These are phyloP conservation scores for Agelas oroides DNA, from an alignment of 37 sponge, comb jelly and placozoan species.

Conservation along the genomic window DNA sequence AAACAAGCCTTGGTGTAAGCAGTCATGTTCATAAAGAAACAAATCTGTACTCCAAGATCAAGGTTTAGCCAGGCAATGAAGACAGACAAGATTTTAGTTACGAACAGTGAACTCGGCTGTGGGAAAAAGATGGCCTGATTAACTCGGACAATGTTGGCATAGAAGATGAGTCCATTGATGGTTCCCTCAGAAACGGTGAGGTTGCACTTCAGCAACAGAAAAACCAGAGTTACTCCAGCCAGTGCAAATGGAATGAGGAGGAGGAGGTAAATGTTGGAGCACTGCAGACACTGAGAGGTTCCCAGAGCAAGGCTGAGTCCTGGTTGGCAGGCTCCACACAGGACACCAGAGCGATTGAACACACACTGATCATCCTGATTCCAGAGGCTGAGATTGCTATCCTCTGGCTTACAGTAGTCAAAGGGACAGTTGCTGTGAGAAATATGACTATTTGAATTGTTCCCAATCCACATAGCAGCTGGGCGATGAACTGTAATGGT, in stretches of 20 bases:
- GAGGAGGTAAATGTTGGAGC: background rate
- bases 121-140: slow-evolving; percentile 18
- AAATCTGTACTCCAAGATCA: slow-evolving; percentile 19
- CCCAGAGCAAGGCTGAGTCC: no score
- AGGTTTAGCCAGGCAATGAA: slow-evolving; percentile 31
- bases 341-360: background rate
- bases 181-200: background rate
- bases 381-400: background rate
- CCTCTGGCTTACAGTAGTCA: slow-evolving; percentile 2
- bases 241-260: no score
- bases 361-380: slow-evolving; percentile 1
- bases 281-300: no score
- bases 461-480: background rate
- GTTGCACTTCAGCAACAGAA: no score
- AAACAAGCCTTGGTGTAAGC: no score
- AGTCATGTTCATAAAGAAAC: background rate
- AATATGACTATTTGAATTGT: no score
- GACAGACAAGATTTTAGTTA: background rate
- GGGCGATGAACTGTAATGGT: background rate
- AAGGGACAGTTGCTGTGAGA: background rate
- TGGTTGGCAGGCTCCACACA: no score
- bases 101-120: background rate
- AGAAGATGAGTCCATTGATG: slow-evolving; percentile 23
- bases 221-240: no score
- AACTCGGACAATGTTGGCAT: slow-evolving; percentile 24